Conservation (phyloP, 2,113 vertebrate genomes). For the Calidris pugnax region DNA sequence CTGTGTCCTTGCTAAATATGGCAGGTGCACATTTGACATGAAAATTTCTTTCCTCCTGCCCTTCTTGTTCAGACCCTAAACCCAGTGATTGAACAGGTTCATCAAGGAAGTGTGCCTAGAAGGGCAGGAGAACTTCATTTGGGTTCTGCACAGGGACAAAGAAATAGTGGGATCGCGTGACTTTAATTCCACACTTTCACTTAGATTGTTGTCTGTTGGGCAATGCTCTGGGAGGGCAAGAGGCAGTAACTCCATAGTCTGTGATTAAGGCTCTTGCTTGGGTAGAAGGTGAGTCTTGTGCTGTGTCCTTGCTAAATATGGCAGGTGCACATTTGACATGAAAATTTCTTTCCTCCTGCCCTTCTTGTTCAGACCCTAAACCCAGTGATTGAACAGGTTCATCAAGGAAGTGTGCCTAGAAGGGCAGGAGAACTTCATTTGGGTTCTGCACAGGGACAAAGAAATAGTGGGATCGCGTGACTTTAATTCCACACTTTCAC, state of each 20-base stretch:
- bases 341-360: background rate
- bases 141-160: background rate
- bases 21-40: background rate
- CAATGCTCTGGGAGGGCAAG: background rate
- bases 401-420: background rate
- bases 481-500: background rate
- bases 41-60: background rate
- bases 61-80: background rate
- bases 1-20: background rate
- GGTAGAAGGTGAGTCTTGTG: background rate
- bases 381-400: background rate
- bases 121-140: background rate
- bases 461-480: background rate
- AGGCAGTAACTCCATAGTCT: fast-evolving
- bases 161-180: background rate
- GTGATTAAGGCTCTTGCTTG: background rate
- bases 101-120: background rate
- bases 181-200: background rate
- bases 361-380: background rate
- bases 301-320: background rate
- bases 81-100: background rate
- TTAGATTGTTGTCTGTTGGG: background rate
- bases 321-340: background rate
- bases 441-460: background rate
- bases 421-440: background rate